phyloP scores from a whole-genome alignment of 2,113 vertebrate genomes.

The Triplophysa tibetana region DNA sequence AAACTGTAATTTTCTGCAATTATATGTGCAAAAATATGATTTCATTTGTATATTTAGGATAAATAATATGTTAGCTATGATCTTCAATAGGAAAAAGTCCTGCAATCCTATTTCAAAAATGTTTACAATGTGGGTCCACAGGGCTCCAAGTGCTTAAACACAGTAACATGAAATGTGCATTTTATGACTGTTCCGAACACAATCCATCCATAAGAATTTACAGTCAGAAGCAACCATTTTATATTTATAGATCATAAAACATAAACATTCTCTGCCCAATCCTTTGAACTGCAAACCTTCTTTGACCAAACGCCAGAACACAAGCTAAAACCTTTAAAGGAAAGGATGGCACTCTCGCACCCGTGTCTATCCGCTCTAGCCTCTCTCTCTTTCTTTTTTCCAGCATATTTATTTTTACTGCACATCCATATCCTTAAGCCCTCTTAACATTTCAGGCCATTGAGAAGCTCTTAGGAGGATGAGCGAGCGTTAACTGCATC shows the following conservation, averaged over 20 bases:
- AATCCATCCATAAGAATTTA: not conserved
- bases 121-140: too few relatives aligned
- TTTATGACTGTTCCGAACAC: not conserved
- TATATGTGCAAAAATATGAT: too few relatives aligned
- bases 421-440: constrained; percentile 47
- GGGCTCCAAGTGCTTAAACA: too few relatives aligned
- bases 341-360: not conserved
- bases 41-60: too few relatives aligned
- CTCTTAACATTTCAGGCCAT: constrained; percentile 57
- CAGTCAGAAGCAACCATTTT: not conserved
- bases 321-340: constrained; percentile 20
- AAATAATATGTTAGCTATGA: too few relatives aligned
- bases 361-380: constrained; percentile 3
- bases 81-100: too few relatives aligned
- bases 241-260: constrained; percentile 18
- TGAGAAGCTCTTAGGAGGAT: constrained; percentile 62
- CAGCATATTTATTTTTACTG: constrained; percentile 53
- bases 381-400: constrained; percentile 32
- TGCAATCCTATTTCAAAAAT: too few relatives aligned
- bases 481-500: constrained; percentile 82
- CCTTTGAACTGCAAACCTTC: too few relatives aligned
- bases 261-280: constrained; percentile 3
- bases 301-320: not conserved
- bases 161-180: too few relatives aligned
- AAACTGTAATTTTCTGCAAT: too few relatives aligned